Conservation (phyloP, 2,888 invertebrate genomes). For the Neoscelio sp. region DNA sequence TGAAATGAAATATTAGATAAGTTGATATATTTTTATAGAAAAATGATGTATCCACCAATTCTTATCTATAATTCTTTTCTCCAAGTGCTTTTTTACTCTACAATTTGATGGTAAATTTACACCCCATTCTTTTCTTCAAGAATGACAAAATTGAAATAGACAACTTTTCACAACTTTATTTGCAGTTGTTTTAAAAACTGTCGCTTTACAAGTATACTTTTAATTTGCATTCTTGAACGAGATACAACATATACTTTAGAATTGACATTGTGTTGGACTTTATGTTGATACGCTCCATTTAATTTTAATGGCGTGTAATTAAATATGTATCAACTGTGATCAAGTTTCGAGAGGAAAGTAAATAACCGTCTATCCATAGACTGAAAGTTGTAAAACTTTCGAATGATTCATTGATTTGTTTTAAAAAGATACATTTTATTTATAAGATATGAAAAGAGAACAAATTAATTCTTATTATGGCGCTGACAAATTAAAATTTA, state of each 20-base stretch:
- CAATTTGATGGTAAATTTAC: too few species aligned
- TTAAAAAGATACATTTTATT: too few species aligned
- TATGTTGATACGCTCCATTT: conserved; percentile 32
- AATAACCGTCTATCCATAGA: conserved; percentile 32
- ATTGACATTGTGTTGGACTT: conserved; percentile 28
- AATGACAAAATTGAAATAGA: conserved; percentile 37
- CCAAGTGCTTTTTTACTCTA: too few species aligned
- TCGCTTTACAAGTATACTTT: conserved; percentile 43
- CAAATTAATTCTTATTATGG: too few species aligned
- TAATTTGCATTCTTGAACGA: conserved; percentile 42
- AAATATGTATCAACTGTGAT: conserved; percentile 22
- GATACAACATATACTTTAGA: conserved; percentile 4
- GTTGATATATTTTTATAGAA: too few species aligned
- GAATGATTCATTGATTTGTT: conserved; percentile 20
- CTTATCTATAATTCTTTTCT: too few species aligned
- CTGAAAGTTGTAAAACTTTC: not conserved
- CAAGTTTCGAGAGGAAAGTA: conserved; percentile 15
- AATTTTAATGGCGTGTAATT: conserved; percentile 41
- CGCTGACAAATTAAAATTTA: too few species aligned
- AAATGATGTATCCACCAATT: too few species aligned
- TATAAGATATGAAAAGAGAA: too few species aligned
- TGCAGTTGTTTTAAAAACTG: conserved; percentile 8
- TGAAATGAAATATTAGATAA: too few species aligned
- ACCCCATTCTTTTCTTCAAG: too few species aligned
- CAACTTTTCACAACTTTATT: conserved; percentile 44